Conservation (phyloP, 2,113 vertebrate species). For the Hydropotes inermis region DNA sequence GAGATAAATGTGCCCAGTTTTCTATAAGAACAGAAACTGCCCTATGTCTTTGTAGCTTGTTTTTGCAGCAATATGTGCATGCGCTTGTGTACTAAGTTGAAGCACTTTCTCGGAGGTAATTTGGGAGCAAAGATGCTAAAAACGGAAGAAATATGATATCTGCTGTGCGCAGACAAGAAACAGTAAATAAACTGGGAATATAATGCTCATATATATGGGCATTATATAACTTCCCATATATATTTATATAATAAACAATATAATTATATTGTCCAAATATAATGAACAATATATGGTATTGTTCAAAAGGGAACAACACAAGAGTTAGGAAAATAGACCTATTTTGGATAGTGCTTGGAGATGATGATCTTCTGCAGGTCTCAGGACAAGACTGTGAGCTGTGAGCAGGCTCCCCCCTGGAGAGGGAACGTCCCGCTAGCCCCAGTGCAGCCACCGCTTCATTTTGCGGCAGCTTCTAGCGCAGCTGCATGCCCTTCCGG, state of each 20-base stretch:
- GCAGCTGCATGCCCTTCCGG: rapidly evolving
- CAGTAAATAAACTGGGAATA: background rate
- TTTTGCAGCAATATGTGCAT: background rate
- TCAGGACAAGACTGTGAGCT: background rate
- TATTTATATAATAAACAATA: no score
- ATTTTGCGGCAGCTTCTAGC: background rate
- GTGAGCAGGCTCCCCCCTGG: background rate
- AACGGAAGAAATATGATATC: background rate
- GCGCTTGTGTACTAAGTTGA: background rate
- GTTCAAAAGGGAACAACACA: background rate
- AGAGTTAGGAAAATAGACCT: background rate
- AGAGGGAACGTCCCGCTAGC: rapidly evolving
- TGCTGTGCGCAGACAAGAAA: background rate
- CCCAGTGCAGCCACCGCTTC: background rate
- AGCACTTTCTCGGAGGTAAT: background rate
- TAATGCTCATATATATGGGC: background rate
- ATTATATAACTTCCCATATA: no score
- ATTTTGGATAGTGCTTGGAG: background rate
- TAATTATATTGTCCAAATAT: no score
- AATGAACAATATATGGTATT: background rate
- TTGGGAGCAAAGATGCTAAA: background rate
- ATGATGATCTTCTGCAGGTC: background rate
- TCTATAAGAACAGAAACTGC: background rate
- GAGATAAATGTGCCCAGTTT: background rate
- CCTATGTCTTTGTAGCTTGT: background rate